Evolutionary conservation across 2,797 vertebrate species (phyloP).

Genomic region (Xiphorhynchus erythropygius): DNA sequence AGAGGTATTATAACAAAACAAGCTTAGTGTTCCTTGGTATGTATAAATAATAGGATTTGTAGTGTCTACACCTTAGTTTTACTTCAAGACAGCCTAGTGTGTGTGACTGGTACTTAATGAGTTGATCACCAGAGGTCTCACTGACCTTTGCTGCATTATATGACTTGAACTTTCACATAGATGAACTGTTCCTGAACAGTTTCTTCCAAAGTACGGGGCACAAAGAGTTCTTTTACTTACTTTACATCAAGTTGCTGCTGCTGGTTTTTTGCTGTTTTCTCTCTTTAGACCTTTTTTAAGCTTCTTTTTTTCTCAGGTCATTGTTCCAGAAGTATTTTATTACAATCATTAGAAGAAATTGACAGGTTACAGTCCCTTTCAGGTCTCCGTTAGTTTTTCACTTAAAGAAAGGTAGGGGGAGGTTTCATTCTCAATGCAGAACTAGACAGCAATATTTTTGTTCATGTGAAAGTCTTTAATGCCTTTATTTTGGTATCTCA

Average conservation of each 20-base stretch:
- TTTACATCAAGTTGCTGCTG: neutral
- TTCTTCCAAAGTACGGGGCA: slow-evolving; percentile 42
- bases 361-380: neutral
- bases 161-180: slow-evolving; percentile 39
- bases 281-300: neutral
- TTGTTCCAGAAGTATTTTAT: neutral
- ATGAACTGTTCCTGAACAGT: slow-evolving; percentile 61
- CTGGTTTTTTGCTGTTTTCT: neutral
- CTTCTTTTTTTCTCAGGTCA: neutral
- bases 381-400: neutral
- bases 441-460: neutral
- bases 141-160: slow-evolving; percentile 61
- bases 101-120: slow-evolving; percentile 9
- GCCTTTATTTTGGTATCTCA: neutral
- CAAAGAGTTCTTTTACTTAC: slow-evolving; percentile 33
- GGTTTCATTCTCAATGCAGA: neutral
- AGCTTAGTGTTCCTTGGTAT: neutral
- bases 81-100: neutral
- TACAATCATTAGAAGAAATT: neutral
- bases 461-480: neutral
- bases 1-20: neutral
- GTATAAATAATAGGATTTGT: slow-evolving; percentile 19
- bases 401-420: neutral
- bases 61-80: neutral
- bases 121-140: slow-evolving; percentile 65